These are phyloP conservation scores for Lysandra bellargus DNA, from an alignment of 2,888 invertebrate species.

Conservation along the genomic window DNA sequence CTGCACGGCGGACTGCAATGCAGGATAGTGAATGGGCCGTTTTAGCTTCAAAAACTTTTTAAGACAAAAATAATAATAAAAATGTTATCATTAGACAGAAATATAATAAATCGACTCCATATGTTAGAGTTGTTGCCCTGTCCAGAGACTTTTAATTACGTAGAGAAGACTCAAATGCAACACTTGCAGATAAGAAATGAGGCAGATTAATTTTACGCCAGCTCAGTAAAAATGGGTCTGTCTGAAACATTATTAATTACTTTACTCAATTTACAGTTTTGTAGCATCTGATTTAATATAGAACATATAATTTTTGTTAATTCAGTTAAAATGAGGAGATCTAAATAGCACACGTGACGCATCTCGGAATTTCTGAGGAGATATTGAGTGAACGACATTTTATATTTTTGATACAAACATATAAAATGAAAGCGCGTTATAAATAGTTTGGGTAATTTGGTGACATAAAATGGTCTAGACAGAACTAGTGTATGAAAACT, in stretches of 20 bases:
- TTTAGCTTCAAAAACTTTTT: background rate
- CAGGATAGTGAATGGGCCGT: too few species aligned
- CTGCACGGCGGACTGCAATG: too few species aligned
- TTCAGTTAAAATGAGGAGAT: background rate
- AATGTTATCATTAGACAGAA: conserved; percentile 1
- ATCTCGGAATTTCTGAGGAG: background rate
- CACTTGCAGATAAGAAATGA: background rate
- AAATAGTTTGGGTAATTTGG: conserved; percentile 14
- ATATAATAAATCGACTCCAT: conserved; percentile 25
- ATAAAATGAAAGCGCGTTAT: conserved; percentile 17
- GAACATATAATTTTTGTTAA: background rate
- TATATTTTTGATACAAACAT: conserved; percentile 21
- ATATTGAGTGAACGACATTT: conserved; percentile 1
- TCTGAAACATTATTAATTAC: background rate
- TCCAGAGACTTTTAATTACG: background rate
- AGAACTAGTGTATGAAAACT: background rate
- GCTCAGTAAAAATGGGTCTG: background rate
- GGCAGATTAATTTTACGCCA: background rate
- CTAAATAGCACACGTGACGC: conserved; percentile 7
- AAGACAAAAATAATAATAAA: background rate
- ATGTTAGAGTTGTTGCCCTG: conserved; percentile 9
- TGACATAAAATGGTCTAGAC: conserved; percentile 22
- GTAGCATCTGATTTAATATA: background rate
- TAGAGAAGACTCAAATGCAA: background rate
- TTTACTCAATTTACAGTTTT: background rate